Percentiles rank a stretch among this genome's conserved stretches.
Conservation (phyloP, 1,140 invertebrate genomes). For the Ectropis grisescens region DNA sequence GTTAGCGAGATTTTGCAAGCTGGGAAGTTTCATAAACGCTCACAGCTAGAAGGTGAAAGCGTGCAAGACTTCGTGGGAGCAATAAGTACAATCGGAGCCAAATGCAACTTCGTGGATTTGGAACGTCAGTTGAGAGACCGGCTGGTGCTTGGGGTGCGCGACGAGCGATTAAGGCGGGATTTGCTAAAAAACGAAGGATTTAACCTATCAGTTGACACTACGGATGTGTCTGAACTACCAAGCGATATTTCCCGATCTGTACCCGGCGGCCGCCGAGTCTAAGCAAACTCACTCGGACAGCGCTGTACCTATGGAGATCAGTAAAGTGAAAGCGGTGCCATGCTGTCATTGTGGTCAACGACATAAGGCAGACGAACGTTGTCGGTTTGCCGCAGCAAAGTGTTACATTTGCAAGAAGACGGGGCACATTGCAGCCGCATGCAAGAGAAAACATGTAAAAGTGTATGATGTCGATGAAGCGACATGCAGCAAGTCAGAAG, state of each 20-base stretch:
- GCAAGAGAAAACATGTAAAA: constrained; percentile 9
- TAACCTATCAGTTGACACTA: constrained; percentile 13
- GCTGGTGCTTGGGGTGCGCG: constrained; percentile 14
- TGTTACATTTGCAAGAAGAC: constrained; percentile 17
- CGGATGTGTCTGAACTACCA: constrained; percentile 17
- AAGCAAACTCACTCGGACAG: constrained; percentile 14
- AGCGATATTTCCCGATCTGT: constrained; percentile 16
- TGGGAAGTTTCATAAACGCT: constrained; percentile 17
- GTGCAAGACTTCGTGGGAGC: constrained; percentile 18
- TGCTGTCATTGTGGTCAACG: constrained; percentile 13
- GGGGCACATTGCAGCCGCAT: constrained; percentile 17
- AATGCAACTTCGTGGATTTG: constrained; percentile 17
- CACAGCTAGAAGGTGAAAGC: constrained; percentile 12
- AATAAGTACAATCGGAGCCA: constrained; percentile 11
- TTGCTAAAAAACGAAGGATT: constrained; percentile 13
- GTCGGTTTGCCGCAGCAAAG: constrained; percentile 13
- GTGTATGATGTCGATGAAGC: constrained; percentile 7
- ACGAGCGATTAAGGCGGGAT: constrained; percentile 16
- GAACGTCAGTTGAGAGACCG: constrained; percentile 16
- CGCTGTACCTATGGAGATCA: constrained; percentile 17
- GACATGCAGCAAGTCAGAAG: not conserved
- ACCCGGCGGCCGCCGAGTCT: constrained; percentile 7
- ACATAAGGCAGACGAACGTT: constrained; percentile 13
- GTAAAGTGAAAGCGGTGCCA: constrained; percentile 11
- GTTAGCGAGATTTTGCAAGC: constrained; percentile 21